phyloP scores from a whole-genome alignment of 1,140 invertebrate genomes.

The Dinothrombium tinctorium region DNA sequence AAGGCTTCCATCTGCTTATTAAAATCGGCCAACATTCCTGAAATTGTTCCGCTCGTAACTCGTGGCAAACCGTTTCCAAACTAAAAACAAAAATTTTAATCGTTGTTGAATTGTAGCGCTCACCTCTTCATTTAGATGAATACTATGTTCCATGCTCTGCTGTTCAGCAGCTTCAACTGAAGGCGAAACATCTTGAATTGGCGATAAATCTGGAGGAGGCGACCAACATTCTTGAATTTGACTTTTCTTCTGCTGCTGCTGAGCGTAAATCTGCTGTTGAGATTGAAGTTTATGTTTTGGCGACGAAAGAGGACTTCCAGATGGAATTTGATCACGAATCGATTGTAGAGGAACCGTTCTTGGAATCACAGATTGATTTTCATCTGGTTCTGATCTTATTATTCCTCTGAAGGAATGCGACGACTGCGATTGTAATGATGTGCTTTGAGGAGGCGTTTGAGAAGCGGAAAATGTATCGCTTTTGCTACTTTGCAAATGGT shows the following conservation, averaged over 20 bases:
- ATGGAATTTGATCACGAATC: slow-evolving; percentile 6
- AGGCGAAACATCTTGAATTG: slow-evolving; percentile 27
- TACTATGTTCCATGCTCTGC: slow-evolving; percentile 22
- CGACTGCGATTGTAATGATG: too few relatives aligned
- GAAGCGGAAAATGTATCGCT: neutral
- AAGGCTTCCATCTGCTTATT: slow-evolving; percentile 18
- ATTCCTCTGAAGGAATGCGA: neutral
- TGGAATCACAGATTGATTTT: slow-evolving; percentile 5
- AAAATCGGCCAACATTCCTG: slow-evolving; percentile 30
- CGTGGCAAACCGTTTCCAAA: slow-evolving; percentile 15
- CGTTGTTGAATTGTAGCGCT: neutral
- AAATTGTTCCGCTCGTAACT: slow-evolving; percentile 21
- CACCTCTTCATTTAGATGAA: slow-evolving; percentile 2
- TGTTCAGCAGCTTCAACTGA: slow-evolving; percentile 25
- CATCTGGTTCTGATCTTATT: neutral
- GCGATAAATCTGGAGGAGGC: slow-evolving; percentile 26
- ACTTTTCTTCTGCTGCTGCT: slow-evolving; percentile 4
- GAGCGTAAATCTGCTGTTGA: neutral
- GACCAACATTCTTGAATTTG: slow-evolving; percentile 22
- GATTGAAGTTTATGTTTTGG: neutral
- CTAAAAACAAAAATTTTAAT: neutral
- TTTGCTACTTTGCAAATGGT: neutral
- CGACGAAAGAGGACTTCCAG: neutral
- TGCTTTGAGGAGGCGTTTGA: neutral
- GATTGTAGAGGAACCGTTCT: slow-evolving; percentile 13